A percentile compares a stretch with the other conserved stretches of the same genome.
phyloP scores from a whole-genome alignment of 2,797 vertebrate genomes.

The Semaprochilodus insignis region DNA sequence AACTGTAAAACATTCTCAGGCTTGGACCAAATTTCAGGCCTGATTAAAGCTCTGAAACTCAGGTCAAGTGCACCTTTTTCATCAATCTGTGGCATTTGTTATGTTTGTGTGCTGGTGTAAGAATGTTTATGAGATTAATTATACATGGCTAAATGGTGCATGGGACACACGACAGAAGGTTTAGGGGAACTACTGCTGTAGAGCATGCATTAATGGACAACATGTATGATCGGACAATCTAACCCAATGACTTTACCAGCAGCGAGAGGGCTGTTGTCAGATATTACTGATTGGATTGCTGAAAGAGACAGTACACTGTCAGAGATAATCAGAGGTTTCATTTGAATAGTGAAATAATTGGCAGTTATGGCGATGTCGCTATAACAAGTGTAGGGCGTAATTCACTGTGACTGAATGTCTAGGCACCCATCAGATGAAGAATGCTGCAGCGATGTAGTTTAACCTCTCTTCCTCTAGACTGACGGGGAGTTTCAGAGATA shows the following conservation, averaged over 20 bases:
- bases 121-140: background rate
- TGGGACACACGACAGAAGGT: background rate
- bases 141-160: background rate
- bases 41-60: too few species aligned
- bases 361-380: conserved; percentile 61
- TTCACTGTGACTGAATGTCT: conserved; percentile 48
- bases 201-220: background rate
- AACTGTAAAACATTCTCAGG: too few species aligned
- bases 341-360: conserved; percentile 63
- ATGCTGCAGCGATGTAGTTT: background rate
- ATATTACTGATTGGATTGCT: conserved; percentile 37
- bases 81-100: too few species aligned
- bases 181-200: background rate
- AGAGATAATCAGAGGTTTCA: conserved; percentile 59
- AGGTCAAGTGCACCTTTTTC: too few species aligned
- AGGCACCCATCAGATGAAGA: background rate
- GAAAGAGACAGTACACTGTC: conserved; percentile 58
- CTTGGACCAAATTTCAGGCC: too few species aligned
- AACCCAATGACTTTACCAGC: background rate
- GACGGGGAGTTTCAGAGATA: too few species aligned
- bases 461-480: background rate
- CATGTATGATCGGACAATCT: background rate
- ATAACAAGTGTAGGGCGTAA: conserved; percentile 61
- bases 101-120: background rate
- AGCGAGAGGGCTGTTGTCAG: background rate